phyloP scores from a whole-genome alignment of 2,797 vertebrate genomes.

The Pogonophryne albipinna region DNA sequence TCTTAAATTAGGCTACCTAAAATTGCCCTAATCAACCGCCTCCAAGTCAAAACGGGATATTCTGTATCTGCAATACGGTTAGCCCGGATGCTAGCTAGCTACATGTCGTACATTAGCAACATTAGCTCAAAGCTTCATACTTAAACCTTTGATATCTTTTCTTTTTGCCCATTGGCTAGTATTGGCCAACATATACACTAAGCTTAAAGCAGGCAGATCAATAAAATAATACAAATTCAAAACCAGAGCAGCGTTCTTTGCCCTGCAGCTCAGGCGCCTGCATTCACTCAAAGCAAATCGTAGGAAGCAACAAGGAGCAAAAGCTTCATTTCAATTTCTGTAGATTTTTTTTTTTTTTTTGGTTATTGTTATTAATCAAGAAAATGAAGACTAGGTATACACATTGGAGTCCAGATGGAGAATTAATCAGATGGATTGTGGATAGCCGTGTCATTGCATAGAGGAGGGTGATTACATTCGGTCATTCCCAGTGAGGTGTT shows the following conservation, averaged over 20 bases:
- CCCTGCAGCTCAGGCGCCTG: constrained; percentile 39
- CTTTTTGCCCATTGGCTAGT: constrained; percentile 6
- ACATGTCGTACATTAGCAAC: constrained; percentile 1
- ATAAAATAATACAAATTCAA: constrained; percentile 38
- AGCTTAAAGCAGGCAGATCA: constrained; percentile 48
- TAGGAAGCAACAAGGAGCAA: constrained; percentile 62
- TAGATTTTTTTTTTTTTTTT: constrained; percentile 34
- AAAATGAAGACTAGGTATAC: constrained; percentile 40
- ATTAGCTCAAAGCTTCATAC: not conserved
- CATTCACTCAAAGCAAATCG: constrained; percentile 67
- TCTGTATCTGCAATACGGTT: not conserved
- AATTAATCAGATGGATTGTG: constrained; percentile 73
- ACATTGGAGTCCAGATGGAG: constrained; percentile 53
- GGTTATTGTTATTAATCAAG: constrained; percentile 42
- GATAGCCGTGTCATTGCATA: constrained; percentile 75
- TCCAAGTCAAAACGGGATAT: not conserved
- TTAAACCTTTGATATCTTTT: not conserved
- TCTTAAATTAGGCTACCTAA: no score
- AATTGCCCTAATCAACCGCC: no score
- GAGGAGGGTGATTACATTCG: constrained; percentile 78
- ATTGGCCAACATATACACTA: constrained; percentile 19
- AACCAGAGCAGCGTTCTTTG: constrained; percentile 54
- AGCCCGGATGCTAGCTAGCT: constrained; percentile 22
- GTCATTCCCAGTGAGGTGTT: constrained; percentile 83
- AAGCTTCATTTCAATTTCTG: constrained; percentile 60